Conservation (phyloP, 2,888 invertebrate genomes). For the Drosophila testacea region DNA sequence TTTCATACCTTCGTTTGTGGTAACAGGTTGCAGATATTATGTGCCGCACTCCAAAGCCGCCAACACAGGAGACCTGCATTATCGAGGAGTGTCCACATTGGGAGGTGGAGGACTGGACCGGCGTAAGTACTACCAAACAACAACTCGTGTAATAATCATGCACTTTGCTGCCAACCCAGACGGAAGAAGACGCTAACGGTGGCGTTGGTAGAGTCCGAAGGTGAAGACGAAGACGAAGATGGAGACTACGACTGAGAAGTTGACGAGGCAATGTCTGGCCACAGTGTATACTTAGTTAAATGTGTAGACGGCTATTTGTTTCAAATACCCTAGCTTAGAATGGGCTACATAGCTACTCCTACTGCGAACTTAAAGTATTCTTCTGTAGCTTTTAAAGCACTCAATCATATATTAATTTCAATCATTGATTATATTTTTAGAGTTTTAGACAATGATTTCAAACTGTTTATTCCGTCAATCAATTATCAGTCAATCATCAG, state of each 20-base stretch:
- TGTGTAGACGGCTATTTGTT: conserved; percentile 61
- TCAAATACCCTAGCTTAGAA: conserved; percentile 28
- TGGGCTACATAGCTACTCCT: neutral
- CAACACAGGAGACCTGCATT: conserved; percentile 93
- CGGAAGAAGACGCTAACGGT: conserved; percentile 18
- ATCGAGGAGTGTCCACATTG: conserved; percentile 94
- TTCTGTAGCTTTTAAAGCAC: neutral
- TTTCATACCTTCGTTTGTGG: conserved; percentile 16
- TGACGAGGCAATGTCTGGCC: conserved; percentile 63
- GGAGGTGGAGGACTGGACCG: conserved; percentile 95
- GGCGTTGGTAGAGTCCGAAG: conserved; percentile 10
- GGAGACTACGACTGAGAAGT: conserved; percentile 8
- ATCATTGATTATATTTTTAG: no score
- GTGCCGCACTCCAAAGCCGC: conserved; percentile 91
- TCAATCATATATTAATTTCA: no score
- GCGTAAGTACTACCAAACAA: conserved; percentile 88
- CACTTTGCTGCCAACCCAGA: conserved; percentile 52
- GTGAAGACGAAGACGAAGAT: conserved; percentile 11
- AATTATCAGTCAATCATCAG: no score
- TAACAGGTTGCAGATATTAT: conserved; percentile 91
- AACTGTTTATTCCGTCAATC: no score
- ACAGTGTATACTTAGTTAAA: conserved; percentile 68
- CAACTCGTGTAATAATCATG: conserved; percentile 66
- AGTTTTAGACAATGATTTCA: no score
- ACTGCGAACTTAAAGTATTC: neutral